Evolutionary conservation across 2,888 invertebrate genomes (phyloP), one percentile per base, ranked within the genome.

Genomic region (Ochropacha duplaris): DNA sequence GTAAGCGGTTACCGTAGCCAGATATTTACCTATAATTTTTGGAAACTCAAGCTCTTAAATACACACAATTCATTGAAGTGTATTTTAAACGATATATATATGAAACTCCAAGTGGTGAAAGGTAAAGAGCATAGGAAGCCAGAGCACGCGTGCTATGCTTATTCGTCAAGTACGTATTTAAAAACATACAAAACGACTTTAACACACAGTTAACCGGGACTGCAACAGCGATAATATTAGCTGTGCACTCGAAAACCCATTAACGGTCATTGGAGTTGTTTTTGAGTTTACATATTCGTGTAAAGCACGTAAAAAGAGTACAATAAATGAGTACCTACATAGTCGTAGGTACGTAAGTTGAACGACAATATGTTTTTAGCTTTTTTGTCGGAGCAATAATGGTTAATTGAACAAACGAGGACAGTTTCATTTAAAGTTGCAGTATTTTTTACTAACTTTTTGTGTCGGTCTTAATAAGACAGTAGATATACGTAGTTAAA

Each of bases 211-310:
- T 50, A 58, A 59, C 55, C 54, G 26, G 31, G 4, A 14, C 44
- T 44, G 44, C 19, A 52, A 31, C 50, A 67, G 59, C 65, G 62
- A 70, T 65, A 76, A 78, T 74, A 78, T 78, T 78, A 61, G 66
- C 65, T 64, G 51, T 62, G 64, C 74, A 68, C 78, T 76, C 66
- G 50, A 76, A 74, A 76, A 76, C 70, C 74, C 74, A 76, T 76
- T 76, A 76, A 59, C 64, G 60, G 57, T 62, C 60, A 61, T 65
- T 68, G 54, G 65, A 68, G 62, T 61, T 68, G 71, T 63, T 68
- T 69, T 54, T 60, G 64, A 51, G 60, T 69, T 64, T 62, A 57
- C 66, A 61, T 64, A 64, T 61, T 63, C 65, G 64, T 62, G 31
- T 52, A 24, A 52, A 34, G 52, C 31, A 19, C 19, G 31, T 44